Percentiles rank a stretch among this genome's conserved stretches.
These are phyloP conservation scores for Zele albiditarsus DNA, from an alignment of 2,888 invertebrate species.

Conservation along the genomic window DNA sequence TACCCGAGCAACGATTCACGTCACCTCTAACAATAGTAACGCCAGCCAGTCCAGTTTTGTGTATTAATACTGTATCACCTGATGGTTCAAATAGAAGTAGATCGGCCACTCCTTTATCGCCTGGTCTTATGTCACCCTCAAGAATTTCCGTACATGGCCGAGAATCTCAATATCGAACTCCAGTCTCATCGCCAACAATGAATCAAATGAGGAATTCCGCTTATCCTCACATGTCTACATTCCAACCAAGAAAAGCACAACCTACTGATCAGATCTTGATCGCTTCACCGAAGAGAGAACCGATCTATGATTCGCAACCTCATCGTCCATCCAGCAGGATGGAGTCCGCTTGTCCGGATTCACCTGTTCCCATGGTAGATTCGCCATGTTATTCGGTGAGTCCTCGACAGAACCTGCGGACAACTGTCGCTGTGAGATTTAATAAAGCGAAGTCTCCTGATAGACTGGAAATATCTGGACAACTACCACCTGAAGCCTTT, in stretches of 20 bases:
- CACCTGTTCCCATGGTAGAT: conserved; percentile 63
- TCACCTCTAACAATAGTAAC: conserved; percentile 55
- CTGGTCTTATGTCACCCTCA: conserved; percentile 38
- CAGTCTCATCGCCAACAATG: conserved; percentile 46
- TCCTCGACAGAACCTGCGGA: conserved; percentile 35
- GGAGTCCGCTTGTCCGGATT: conserved; percentile 55
- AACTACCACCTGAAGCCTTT: conserved; percentile 32
- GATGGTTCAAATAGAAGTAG: conserved; percentile 23
- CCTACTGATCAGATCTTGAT: conserved; percentile 68
- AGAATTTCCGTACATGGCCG: conserved; percentile 33
- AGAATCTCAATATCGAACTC: conserved; percentile 40
- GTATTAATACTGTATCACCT: conserved; percentile 27
- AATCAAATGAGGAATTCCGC: conserved; percentile 39
- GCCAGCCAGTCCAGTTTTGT: conserved; percentile 36
- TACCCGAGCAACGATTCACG: conserved; percentile 48
- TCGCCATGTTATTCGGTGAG: conserved; percentile 55
- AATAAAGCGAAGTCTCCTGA: conserved; percentile 44
- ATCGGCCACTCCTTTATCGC: conserved; percentile 28
- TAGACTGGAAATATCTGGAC: conserved; percentile 15
- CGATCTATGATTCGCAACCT: conserved; percentile 54
- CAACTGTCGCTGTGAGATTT: conserved; percentile 44
- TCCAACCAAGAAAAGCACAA: conserved; percentile 57
- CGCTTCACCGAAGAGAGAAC: conserved; percentile 67
- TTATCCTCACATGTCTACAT: conserved; percentile 38
- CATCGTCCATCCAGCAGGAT: conserved; percentile 50